Conservation (phyloP, 1,140 invertebrate genomes). For the Trialeurodes vaporariorum region DNA sequence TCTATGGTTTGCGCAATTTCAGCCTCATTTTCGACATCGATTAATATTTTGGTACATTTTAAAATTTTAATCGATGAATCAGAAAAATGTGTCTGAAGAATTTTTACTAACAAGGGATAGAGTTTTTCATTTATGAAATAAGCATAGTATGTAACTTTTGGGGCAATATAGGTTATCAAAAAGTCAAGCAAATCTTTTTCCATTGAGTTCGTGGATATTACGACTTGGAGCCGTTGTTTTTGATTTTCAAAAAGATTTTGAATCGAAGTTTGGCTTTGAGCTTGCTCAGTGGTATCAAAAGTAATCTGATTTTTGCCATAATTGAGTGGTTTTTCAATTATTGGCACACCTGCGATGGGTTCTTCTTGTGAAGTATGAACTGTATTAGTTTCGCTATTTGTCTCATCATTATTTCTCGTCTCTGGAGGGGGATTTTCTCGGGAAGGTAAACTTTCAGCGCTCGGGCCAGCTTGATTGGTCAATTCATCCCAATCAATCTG, state of each 20-base stretch:
- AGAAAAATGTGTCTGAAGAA: slow-evolving; percentile 2
- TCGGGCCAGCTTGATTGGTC: no score
- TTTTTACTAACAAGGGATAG: not conserved
- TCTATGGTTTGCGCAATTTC: not conserved
- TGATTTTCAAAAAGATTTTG: not conserved
- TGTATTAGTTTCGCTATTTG: slow-evolving; percentile 8
- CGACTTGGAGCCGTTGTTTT: not conserved
- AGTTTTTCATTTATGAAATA: slow-evolving; percentile 1
- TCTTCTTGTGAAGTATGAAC: not conserved
- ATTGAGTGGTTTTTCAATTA: slow-evolving; percentile 1
- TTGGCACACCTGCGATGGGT: slow-evolving; percentile 8
- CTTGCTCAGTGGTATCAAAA: not conserved
- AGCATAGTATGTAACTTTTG: not conserved
- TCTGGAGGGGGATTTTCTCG: no score
- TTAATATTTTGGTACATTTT: slow-evolving; percentile 2
- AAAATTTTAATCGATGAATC: not conserved
- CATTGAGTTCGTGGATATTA: not conserved
- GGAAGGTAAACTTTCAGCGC: no score
- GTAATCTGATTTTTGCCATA: not conserved
- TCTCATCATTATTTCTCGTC: no score
- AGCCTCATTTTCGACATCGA: not conserved
- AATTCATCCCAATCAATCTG: no score
- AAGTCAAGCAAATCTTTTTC: slow-evolving; percentile 1
- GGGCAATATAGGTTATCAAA: slow-evolving; percentile 1
- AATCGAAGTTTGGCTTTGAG: not conserved